A percentile compares a stretch with the other conserved stretches of the same genome.
Evolutionary conservation across 1,140 invertebrate species (phyloP).

Genomic region (Drosophila erecta): DNA sequence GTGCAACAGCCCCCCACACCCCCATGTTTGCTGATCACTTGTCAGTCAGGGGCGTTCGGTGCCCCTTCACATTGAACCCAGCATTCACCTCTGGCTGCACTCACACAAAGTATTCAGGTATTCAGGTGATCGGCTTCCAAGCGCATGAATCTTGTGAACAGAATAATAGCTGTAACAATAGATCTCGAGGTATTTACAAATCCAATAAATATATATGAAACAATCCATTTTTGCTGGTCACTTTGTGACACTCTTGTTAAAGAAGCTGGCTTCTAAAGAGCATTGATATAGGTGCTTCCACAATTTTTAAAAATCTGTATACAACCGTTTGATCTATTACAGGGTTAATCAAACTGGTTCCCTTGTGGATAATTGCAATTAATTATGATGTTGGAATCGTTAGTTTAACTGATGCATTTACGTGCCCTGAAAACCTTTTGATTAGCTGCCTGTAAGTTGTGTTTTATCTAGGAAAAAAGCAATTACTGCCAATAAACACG

Average conservation of each 20-base stretch:
- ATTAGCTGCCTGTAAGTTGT: not conserved
- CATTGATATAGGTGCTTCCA: too few species aligned
- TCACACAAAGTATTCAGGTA: conserved; percentile 5
- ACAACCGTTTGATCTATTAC: not conserved
- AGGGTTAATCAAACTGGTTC: not conserved
- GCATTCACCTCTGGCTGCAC: conserved; percentile 16
- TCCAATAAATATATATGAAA: too few species aligned
- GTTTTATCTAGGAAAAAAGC: not conserved
- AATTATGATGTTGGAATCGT: not conserved
- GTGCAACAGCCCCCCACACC: conserved; percentile 7
- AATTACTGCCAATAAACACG: not conserved
- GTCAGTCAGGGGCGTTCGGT: conserved; percentile 74
- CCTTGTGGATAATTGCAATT: not conserved
- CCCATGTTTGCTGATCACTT: conserved; percentile 32
- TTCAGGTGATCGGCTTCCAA: not conserved
- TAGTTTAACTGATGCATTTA: not conserved
- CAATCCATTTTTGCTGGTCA: too few species aligned
- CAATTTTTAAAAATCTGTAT: too few species aligned
- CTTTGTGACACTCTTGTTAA: too few species aligned
- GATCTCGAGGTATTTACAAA: not conserved
- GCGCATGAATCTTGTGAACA: too few species aligned
- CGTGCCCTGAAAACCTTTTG: conserved; percentile 2
- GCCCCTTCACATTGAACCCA: conserved; percentile 35
- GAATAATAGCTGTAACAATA: not conserved
- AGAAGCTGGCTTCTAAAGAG: too few species aligned